phyloP scores from a whole-genome alignment of 2,113 vertebrate species.

The Megalops atlanticus region DNA sequence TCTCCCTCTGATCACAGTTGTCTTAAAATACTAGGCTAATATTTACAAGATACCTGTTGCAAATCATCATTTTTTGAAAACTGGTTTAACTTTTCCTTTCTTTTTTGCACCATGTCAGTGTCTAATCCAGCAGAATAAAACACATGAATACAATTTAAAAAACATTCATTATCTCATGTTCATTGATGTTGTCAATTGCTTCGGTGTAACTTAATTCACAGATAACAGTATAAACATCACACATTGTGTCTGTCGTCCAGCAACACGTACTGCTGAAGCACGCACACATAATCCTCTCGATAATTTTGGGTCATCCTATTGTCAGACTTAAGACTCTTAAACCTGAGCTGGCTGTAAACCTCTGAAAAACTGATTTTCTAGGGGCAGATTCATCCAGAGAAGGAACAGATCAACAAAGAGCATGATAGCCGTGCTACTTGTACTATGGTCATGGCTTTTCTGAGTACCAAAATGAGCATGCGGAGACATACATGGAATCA shows the following conservation, averaged over 20 bases:
- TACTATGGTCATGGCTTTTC: not conserved
- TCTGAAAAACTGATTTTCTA: slow-evolving; percentile 19
- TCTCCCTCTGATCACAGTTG: slow-evolving; percentile 48
- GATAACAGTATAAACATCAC: not conserved
- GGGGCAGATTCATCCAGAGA: slow-evolving; percentile 1
- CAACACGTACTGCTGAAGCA: slow-evolving; percentile 9
- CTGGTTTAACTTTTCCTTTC: not conserved
- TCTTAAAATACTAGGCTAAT: not conserved
- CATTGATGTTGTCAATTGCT: not conserved
- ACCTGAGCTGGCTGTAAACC: slow-evolving; percentile 26
- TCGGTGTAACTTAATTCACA: slow-evolving; percentile 8
- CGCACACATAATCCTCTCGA: slow-evolving; percentile 24
- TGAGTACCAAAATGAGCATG: not conserved
- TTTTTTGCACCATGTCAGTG: not conserved
- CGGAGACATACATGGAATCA: not conserved
- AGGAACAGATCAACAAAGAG: not conserved
- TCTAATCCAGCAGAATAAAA: not conserved
- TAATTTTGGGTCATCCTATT: slow-evolving; percentile 22
- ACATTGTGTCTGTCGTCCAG: not conserved
- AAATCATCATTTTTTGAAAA: not conserved
- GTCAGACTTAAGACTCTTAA: slow-evolving; percentile 21
- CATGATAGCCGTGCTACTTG: not conserved
- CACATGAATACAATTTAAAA: not conserved
- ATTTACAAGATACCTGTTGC: not conserved
- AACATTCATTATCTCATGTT: not conserved